Conservation (phyloP, 2,797 vertebrate genomes). For the Lagorchestes hirsutus region DNA sequence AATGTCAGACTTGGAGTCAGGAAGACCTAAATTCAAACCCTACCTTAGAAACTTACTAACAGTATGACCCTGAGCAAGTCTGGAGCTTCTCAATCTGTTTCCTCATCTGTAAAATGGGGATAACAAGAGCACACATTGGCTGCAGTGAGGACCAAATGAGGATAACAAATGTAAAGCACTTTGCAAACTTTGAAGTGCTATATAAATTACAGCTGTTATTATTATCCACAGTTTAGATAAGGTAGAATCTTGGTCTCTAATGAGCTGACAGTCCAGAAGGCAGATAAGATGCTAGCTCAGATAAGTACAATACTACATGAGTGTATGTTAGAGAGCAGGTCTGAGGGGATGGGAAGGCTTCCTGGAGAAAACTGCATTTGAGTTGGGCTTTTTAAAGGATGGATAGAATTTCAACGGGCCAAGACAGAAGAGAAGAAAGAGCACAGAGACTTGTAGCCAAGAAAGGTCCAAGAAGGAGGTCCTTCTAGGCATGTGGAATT, state of each 20-base stretch:
- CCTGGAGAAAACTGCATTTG: not conserved
- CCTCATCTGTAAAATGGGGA: not conserved
- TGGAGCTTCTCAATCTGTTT: not conserved
- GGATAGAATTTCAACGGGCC: not conserved
- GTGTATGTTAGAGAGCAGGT: not conserved
- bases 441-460: not conserved
- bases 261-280: not conserved
- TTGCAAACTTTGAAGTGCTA: not conserved
- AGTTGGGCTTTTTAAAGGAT: not conserved
- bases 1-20: not conserved
- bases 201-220: not conserved
- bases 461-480: not conserved
- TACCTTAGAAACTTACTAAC: not conserved
- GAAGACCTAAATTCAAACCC: not conserved
- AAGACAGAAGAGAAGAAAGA: not conserved
- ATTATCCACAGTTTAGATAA: not conserved
- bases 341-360: not conserved
- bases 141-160: not conserved
- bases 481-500: not conserved
- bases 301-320: not conserved
- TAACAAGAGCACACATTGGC: not conserved
- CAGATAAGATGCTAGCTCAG: not conserved
- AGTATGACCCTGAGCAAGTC: not conserved
- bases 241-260: not conserved
- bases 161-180: not conserved